phyloP scores from a whole-genome alignment of 1,140 invertebrate genomes.

The Papilio dardanus region DNA sequence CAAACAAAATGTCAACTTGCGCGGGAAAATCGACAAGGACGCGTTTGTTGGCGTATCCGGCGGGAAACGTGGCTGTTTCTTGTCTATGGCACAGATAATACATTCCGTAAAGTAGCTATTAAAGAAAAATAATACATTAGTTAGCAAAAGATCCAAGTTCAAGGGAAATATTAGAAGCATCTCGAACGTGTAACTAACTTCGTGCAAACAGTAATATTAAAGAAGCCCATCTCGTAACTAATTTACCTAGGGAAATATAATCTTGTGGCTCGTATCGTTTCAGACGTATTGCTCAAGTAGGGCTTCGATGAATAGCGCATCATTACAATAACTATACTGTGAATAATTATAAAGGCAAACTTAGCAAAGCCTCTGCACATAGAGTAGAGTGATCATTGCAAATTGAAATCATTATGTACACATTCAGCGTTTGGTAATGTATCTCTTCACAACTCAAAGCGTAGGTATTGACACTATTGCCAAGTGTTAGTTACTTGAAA shows the following conservation, averaged over 20 bases:
- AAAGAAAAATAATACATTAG: neutral
- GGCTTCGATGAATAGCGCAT: constrained; percentile 24
- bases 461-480: neutral
- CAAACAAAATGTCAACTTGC: constrained; percentile 35
- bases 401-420: constrained; percentile 12
- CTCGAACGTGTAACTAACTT: too few species aligned
- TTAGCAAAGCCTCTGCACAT: neutral
- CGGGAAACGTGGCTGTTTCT: constrained; percentile 34
- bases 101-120: neutral
- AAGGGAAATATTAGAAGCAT: neutral
- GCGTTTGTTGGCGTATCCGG: constrained; percentile 34
- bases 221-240: constrained; percentile 21
- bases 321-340: constrained; percentile 20
- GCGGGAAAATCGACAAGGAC: constrained; percentile 39
- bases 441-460: neutral
- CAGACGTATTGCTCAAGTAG: constrained; percentile 19
- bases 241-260: neutral
- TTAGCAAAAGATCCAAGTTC: neutral
- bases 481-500: too few species aligned
- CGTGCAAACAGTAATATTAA: neutral
- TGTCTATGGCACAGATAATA: constrained; percentile 7
- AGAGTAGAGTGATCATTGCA: constrained; percentile 13
- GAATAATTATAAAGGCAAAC: constrained; percentile 21
- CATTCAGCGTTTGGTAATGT: neutral
- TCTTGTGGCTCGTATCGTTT: neutral